Conservation (phyloP, 2,113 vertebrate species). For the Chauna torquata region DNA sequence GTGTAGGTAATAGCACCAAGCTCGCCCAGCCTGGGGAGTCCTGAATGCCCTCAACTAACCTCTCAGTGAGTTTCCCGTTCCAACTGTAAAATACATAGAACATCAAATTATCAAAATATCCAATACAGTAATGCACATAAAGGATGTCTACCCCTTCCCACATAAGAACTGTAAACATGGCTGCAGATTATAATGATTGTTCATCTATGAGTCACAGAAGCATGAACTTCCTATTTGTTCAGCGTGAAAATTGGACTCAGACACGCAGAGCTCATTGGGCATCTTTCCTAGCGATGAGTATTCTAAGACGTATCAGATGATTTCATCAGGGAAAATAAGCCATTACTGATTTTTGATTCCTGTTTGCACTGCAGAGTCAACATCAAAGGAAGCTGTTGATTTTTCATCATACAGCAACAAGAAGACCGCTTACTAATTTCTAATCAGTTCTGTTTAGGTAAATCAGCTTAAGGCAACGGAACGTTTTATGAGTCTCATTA, state of each 20-base stretch:
- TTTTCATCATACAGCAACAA: neutral
- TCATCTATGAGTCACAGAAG: neutral
- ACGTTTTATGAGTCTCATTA: neutral
- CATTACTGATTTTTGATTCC: neutral
- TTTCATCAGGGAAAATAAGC: neutral
- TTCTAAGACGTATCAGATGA: neutral
- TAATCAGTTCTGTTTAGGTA: neutral
- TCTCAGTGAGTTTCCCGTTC: neutral
- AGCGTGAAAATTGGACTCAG: neutral
- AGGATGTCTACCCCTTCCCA: neutral
- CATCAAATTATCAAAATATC: neutral
- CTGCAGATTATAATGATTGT: neutral
- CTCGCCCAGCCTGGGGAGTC: neutral
- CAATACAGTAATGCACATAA: neutral
- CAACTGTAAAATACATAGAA: neutral
- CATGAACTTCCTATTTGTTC: neutral
- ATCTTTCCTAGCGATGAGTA: neutral
- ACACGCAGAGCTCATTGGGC: fast-evolving
- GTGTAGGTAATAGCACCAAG: fast-evolving
- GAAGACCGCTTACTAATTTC: neutral
- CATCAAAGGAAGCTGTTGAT: neutral
- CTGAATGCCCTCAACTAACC: neutral
- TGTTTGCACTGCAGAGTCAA: neutral
- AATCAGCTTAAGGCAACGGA: neutral
- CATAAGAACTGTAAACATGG: neutral